Conservation (phyloP, 2,113 vertebrate species). For the Antennarius striatus region DNA sequence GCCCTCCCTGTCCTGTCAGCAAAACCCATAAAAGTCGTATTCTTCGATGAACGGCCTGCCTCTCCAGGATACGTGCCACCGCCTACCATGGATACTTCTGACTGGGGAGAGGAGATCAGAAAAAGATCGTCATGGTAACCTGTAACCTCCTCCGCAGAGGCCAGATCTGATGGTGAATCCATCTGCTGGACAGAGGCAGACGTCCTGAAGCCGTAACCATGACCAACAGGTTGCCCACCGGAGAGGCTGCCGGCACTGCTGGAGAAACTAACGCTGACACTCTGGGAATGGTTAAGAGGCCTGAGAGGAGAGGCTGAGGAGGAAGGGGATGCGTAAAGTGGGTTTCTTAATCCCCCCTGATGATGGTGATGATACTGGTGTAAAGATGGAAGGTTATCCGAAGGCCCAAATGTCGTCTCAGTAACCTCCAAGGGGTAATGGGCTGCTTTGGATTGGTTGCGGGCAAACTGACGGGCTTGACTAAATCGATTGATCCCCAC, state of each 20-base stretch:
- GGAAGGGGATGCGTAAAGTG: constrained; percentile 86
- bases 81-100: constrained; percentile 69
- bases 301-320: constrained; percentile 84
- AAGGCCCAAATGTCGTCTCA: constrained; percentile 77
- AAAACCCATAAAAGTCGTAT: constrained; percentile 95
- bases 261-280: constrained; percentile 88
- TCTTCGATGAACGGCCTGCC: constrained; percentile 85
- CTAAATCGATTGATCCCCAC: constrained; percentile 74
- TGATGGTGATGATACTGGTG: constrained; percentile 75
- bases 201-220: constrained; percentile 87
- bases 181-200: constrained; percentile 91
- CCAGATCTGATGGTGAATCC: constrained; percentile 89
- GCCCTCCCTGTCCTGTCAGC: constrained; percentile 92
- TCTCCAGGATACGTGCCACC: constrained; percentile 89
- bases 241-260: constrained; percentile 89
- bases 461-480: constrained; percentile 89
- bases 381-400: constrained; percentile 76
- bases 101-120: constrained; percentile 87
- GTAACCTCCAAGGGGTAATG: constrained; percentile 90
- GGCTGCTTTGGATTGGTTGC: constrained; percentile 91
- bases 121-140: constrained; percentile 87
- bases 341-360: constrained; percentile 81
- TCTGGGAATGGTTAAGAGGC: constrained; percentile 91
- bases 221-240: constrained; percentile 76
- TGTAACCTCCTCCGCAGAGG: constrained; percentile 80